Evolutionary conservation across 2,888 invertebrate genomes (phyloP).

Genomic region (Flexamia atlantica): DNA sequence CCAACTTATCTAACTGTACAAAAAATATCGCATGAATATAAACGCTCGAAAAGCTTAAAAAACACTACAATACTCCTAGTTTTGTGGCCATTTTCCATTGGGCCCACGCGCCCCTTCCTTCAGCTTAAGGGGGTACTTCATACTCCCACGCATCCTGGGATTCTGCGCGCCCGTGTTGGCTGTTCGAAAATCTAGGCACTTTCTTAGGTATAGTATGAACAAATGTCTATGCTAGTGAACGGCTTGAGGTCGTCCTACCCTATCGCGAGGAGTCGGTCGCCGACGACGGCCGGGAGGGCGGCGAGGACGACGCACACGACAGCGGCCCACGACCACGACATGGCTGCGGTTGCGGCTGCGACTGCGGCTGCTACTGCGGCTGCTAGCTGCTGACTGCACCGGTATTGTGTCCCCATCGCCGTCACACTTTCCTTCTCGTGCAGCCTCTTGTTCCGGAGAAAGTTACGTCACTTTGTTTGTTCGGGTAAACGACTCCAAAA

Average conservation of each 20-base stretch:
- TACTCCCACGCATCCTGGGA: too few relatives aligned
- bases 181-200: too few relatives aligned
- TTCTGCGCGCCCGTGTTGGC: too few relatives aligned
- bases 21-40: too few relatives aligned
- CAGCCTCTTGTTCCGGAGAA: conserved; percentile 42
- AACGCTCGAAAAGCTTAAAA: too few relatives aligned
- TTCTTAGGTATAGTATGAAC: too few relatives aligned
- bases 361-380: neutral
- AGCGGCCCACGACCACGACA: conserved; percentile 6
- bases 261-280: neutral
- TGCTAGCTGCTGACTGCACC: neutral
- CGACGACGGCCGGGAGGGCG: neutral
- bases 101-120: too few relatives aligned
- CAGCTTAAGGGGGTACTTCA: too few relatives aligned
- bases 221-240: too few relatives aligned
- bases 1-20: too few relatives aligned
- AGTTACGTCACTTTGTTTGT: conserved; percentile 55
- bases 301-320: neutral
- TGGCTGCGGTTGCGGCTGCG: neutral
- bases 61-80: too few relatives aligned
- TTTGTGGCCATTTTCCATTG: too few relatives aligned
- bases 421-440: conserved; percentile 41
- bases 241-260: neutral
- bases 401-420: neutral
- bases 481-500: conserved; percentile 25